Percentiles rank a stretch among this genome's conserved stretches.
Evolutionary conservation across 2,888 invertebrate genomes (phyloP).

Genomic region (Calameuta pallipes): DNA sequence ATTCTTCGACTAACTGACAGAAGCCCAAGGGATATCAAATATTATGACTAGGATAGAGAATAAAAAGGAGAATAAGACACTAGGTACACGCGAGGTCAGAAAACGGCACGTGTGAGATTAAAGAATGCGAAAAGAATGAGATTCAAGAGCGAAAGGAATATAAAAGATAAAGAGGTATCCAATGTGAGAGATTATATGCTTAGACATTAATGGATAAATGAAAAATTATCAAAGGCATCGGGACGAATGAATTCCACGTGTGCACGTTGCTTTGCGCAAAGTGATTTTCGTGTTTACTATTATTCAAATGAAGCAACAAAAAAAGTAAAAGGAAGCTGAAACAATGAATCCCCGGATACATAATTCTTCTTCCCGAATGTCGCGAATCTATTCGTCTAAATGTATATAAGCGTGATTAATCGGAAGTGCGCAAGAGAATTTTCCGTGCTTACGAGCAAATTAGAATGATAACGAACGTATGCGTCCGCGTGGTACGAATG

Average conservation of each 20-base stretch:
- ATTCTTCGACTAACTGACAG: not conserved
- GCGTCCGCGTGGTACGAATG: not conserved
- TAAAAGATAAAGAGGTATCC: not conserved
- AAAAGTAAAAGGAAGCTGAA: not conserved
- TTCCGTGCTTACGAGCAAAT: not conserved
- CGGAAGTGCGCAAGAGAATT: conserved; percentile 19
- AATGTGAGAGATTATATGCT: not conserved
- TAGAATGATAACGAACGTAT: not conserved
- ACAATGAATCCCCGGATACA: not conserved
- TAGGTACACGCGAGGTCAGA: not conserved
- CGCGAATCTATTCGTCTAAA: conserved; percentile 40
- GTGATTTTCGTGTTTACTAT: not conserved
- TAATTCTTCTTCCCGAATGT: not conserved
- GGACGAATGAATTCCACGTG: not conserved
- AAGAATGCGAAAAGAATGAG: not conserved
- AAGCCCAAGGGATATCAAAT: conserved; percentile 16
- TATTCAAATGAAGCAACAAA: not conserved
- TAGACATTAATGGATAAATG: not conserved
- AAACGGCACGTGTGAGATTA: not conserved
- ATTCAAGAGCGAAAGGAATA: not conserved
- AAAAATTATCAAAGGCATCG: not conserved
- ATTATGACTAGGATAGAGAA: conserved; percentile 16
- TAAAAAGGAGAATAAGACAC: not conserved
- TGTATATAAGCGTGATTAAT: conserved; percentile 30
- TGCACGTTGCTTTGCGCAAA: not conserved